phyloP scores from a whole-genome alignment of 1,140 invertebrate species.

The Saccostrea glomerata region DNA sequence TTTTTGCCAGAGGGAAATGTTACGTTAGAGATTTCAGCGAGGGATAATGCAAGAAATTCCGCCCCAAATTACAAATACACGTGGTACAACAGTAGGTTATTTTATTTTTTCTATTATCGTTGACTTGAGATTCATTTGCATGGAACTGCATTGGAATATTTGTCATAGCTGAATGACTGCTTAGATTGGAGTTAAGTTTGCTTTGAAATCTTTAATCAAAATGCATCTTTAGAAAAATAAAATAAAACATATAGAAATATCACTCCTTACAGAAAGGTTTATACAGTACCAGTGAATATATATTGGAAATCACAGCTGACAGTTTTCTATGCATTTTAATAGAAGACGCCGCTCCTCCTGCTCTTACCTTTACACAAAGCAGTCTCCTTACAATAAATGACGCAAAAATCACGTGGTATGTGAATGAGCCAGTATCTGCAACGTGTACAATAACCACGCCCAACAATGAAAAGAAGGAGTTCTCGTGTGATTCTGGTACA shows the following conservation, averaged over 20 bases:
- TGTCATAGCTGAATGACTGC: too few species aligned
- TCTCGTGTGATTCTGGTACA: not conserved
- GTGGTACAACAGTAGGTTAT: constrained; percentile 5
- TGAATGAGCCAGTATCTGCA: not conserved
- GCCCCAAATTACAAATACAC: not conserved
- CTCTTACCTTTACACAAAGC: not conserved
- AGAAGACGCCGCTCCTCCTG: not conserved
- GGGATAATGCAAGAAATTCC: not conserved
- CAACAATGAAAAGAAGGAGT: not conserved
- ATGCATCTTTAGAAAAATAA: too few species aligned
- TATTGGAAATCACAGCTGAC: not conserved
- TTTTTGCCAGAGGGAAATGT: constrained; percentile 21
- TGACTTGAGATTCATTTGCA: too few species aligned
- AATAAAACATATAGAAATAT: not conserved
- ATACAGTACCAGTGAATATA: not conserved
- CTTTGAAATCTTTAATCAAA: too few species aligned
- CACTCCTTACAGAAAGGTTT: not conserved
- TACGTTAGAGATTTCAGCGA: not conserved
- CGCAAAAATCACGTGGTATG: not conserved
- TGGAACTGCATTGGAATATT: too few species aligned
- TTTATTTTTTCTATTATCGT: not conserved
- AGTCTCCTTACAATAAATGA: not conserved
- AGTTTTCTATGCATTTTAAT: not conserved
- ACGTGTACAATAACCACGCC: not conserved
- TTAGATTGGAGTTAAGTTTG: too few species aligned